These are phyloP conservation scores for Cyanistes caeruleus DNA, from an alignment of 2,113 vertebrate genomes.

Conservation along the genomic window DNA sequence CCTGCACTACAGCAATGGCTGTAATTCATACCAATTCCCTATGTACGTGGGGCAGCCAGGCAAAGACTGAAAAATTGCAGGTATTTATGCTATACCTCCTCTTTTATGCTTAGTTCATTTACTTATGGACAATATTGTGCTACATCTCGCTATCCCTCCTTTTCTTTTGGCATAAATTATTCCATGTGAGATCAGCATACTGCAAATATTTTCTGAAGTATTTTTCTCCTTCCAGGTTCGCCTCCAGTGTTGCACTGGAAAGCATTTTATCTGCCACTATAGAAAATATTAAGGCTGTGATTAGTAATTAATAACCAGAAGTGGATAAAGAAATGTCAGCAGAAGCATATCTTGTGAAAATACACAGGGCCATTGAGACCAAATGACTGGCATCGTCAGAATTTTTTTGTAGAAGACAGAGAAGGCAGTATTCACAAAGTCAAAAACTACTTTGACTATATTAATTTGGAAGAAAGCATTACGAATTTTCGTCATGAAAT, in stretches of 20 bases:
- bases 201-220: background rate
- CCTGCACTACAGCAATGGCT: background rate
- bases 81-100: background rate
- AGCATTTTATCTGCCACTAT: background rate
- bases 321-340: background rate
- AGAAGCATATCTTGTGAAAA: background rate
- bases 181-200: background rate
- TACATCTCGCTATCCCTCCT: background rate
- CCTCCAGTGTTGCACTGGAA: background rate
- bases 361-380: rapidly evolving
- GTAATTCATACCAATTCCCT: background rate
- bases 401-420: background rate
- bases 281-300: background rate
- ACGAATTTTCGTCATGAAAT: background rate
- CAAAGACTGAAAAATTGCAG: background rate
- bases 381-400: background rate
- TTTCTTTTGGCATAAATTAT: background rate
- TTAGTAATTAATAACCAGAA: background rate
- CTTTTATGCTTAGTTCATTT: background rate
- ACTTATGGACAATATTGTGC: background rate
- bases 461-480: background rate
- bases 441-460: background rate
- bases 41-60: background rate
- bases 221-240: background rate
- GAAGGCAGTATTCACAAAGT: background rate